phyloP scores from a whole-genome alignment of 2,797 vertebrate genomes.

The Melanotaenia boesemani region DNA sequence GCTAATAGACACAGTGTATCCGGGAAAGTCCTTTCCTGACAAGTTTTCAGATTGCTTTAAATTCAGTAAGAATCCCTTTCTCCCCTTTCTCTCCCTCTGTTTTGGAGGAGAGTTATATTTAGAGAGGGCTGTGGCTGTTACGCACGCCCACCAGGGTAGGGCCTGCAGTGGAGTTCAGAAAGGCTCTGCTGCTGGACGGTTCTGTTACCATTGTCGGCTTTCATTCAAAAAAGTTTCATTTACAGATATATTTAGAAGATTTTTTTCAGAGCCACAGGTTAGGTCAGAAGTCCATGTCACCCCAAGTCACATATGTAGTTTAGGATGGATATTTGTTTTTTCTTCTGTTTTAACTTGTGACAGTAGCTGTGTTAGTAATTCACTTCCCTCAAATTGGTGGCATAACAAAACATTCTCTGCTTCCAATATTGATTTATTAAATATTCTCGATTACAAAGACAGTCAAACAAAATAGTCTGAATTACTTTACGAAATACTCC shows the following conservation, averaged over 20 bases:
- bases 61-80: slow-evolving; percentile 74
- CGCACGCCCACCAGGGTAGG: slow-evolving; percentile 77
- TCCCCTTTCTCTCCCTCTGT: slow-evolving; percentile 52
- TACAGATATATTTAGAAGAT: background rate
- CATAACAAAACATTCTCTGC: background rate
- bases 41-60: slow-evolving; percentile 71
- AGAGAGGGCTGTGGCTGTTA: slow-evolving; percentile 72
- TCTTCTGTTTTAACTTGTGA: background rate
- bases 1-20: slow-evolving; percentile 54
- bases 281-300: background rate
- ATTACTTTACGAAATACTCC: background rate
- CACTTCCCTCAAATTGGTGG: background rate
- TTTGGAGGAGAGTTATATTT: slow-evolving; percentile 76
- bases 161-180: slow-evolving; percentile 44
- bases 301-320: background rate
- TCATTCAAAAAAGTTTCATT: background rate
- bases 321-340: background rate
- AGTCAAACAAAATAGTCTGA: background rate
- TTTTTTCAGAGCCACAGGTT: background rate
- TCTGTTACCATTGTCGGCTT: background rate
- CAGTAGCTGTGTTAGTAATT: background rate
- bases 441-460: background rate
- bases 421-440: background rate
- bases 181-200: background rate
- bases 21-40: slow-evolving; percentile 41